phyloP scores from a whole-genome alignment of 1,140 invertebrate species.

The Panagrolaimus sp. region DNA sequence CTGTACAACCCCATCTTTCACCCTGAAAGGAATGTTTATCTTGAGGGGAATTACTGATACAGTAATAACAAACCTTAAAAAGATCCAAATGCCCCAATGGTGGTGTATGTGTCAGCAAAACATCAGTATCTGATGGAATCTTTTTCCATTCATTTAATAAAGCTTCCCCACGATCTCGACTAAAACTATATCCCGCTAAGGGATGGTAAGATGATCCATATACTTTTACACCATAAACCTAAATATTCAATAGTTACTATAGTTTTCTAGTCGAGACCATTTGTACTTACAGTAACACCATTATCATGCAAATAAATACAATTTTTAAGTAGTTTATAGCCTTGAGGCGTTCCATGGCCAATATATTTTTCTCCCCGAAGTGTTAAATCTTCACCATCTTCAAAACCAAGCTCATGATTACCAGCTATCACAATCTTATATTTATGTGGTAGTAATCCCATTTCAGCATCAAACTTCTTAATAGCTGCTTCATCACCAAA shows the following conservation, averaged over 20 bases:
- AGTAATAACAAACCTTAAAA: not conserved
- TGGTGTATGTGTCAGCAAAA: conserved; percentile 70
- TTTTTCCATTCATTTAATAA: conserved; percentile 72
- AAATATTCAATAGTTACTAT: not conserved
- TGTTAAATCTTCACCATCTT: conserved; percentile 58
- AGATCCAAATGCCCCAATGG: conserved; percentile 63
- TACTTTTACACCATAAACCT: conserved; percentile 48
- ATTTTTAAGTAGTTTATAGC: conserved; percentile 48
- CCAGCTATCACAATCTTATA: conserved; percentile 80
- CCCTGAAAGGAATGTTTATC: not conserved
- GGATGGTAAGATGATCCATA: conserved; percentile 66
- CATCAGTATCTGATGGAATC: conserved; percentile 72
- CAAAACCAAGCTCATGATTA: conserved; percentile 80
- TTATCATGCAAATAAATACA: conserved; percentile 54
- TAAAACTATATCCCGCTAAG: conserved; percentile 41
- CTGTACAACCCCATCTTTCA: conserved; percentile 28
- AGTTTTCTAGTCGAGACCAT: conserved; percentile 10
- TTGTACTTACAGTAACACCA: conserved; percentile 37
- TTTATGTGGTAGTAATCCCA: conserved; percentile 68
- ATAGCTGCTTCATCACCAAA: conserved; percentile 72
- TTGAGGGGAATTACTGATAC: too few species aligned
- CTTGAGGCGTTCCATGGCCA: conserved; percentile 36
- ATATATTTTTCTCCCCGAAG: conserved; percentile 15
- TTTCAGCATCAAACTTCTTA: conserved; percentile 67
- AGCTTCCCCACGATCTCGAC: conserved; percentile 63